These are phyloP conservation scores for Sphaerophoria taeniata DNA, from an alignment of 2,888 invertebrate genomes.

Conservation along the genomic window DNA sequence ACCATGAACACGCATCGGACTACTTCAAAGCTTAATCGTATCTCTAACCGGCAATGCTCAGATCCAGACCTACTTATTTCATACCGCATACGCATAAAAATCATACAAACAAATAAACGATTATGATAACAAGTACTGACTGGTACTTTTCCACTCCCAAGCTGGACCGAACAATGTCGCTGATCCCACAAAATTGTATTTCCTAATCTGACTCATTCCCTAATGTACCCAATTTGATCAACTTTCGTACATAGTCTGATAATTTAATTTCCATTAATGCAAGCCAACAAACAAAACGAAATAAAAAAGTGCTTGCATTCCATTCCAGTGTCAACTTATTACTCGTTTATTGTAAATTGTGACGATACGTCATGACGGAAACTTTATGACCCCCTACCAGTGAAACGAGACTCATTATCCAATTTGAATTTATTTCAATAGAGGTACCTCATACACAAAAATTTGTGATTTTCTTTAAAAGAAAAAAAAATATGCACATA, in stretches of 20 bases:
- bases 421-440: slow-evolving; percentile 61
- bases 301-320: slow-evolving; percentile 47
- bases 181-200: slow-evolving; percentile 31
- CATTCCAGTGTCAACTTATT: slow-evolving; percentile 59
- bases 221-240: slow-evolving; percentile 52
- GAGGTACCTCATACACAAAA: neutral
- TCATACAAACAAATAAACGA: neutral
- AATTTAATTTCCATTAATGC: slow-evolving; percentile 65
- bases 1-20: neutral
- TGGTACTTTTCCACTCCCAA: slow-evolving; percentile 39
- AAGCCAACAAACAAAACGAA: slow-evolving; percentile 35
- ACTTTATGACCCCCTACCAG: slow-evolving; percentile 64
- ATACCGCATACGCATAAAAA: neutral
- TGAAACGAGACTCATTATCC: slow-evolving; percentile 58
- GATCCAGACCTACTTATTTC: neutral
- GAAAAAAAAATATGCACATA: slow-evolving; percentile 40
- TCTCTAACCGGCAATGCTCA: neutral
- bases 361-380: slow-evolving; percentile 70
- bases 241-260: slow-evolving; percentile 31
- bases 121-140: slow-evolving; percentile 12
- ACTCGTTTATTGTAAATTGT: slow-evolving; percentile 6
- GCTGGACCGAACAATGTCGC: neutral
- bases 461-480: slow-evolving; percentile 6
- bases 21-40: neutral
- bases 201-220: slow-evolving; percentile 54